Evolutionary conservation across 1,140 invertebrate genomes (phyloP), one percentile per base, ranked within the genome.

Genomic region (Pseudomyrmex cubaensis): DNA sequence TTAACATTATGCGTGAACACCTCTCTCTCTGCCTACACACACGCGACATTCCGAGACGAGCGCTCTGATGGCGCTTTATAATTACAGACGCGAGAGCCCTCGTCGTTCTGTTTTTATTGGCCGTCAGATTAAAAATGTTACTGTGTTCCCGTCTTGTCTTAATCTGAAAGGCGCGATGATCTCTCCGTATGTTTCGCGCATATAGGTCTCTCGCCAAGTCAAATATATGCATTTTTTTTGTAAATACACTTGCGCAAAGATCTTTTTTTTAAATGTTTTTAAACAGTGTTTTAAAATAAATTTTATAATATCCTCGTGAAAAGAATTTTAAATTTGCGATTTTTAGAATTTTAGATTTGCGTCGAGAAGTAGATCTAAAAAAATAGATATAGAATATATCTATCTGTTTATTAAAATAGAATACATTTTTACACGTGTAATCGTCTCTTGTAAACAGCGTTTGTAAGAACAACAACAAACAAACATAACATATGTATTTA

Each of bases 41-140:
- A 44, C 54, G 15, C 75, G 63, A 15, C 22, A 50, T 50, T 20
- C n/a, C 69, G 44, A 57, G 54, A 73, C 44, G 50, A 15, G 15
- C n/a, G n/a, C 7, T 50, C 70, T 44, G 66, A 80, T 80, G 64
- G 20, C 69, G 62, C 72, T 63, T 76, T 56, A 72, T 61, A 83
- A 63, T 67, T 54, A 72, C 59, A 35, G 35, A 35, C 5, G 10
- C 25, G 61, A 22, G 69, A 50, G 54, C 17, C 20, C 1, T 4
- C n/a, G 44, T 35, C 52, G 13, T 1, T 12, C 22, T 22, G 15
- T 15, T 64, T 50, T 48, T 44, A 7, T 70, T 13, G 12, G 7
- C 9, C 15, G 48, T 54, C 50, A 12, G 44, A 70, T 70, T 66
- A 12, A 70, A 78, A 70, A 17, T 56, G 9, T 12, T 44, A 17